phyloP scores from a whole-genome alignment of 2,888 invertebrate genomes.

The Rosalia funebris region DNA sequence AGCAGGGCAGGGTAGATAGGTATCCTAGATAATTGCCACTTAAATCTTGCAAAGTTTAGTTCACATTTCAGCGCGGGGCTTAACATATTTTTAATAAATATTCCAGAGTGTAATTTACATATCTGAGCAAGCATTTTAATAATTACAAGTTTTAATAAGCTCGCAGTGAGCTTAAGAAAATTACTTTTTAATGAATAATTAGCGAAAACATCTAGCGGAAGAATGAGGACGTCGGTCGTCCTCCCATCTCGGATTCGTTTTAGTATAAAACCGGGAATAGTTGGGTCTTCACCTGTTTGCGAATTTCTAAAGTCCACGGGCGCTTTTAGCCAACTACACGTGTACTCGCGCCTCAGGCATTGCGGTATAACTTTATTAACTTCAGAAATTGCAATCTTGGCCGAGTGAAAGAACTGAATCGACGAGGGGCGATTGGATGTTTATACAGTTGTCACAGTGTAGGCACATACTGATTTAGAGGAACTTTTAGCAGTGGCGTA shows the following conservation, averaged over 20 bases:
- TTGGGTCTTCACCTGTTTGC: neutral
- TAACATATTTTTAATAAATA: neutral
- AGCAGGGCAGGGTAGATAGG: too few species aligned
- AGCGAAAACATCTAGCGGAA: slow-evolving; percentile 12
- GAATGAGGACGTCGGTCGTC: neutral
- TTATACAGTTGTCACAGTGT: too few species aligned
- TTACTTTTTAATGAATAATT: slow-evolving; percentile 30
- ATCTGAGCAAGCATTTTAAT: slow-evolving; percentile 23
- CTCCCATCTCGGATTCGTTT: neutral
- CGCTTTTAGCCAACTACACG: neutral
- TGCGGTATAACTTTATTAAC: neutral
- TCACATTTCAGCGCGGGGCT: too few species aligned
- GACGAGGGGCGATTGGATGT: too few species aligned
- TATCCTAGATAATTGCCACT: too few species aligned
- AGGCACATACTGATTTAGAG: too few species aligned
- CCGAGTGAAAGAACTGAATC: neutral
- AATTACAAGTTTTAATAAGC: slow-evolving; percentile 23
- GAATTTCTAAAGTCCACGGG: too few species aligned
- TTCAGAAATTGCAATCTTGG: neutral
- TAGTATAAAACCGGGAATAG: neutral
- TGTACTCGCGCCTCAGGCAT: neutral
- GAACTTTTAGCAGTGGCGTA: too few species aligned
- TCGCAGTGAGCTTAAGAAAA: slow-evolving; percentile 21
- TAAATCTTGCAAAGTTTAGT: too few species aligned
- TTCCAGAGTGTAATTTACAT: neutral